Conservation (phyloP, 2,113 vertebrate species). For the Spheniscus mendiculus region DNA sequence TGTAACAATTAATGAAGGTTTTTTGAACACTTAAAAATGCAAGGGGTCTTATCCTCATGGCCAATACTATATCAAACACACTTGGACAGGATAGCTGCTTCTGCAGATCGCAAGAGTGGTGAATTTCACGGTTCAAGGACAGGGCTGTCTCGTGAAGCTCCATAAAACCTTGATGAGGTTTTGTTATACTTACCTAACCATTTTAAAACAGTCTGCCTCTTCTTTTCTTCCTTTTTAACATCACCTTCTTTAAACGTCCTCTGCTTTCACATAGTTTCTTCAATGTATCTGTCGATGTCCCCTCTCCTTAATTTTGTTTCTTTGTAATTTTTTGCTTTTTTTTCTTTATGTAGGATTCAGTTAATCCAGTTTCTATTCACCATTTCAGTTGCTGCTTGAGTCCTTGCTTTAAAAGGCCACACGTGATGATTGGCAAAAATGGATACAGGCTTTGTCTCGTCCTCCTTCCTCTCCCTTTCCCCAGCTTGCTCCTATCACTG, state of each 20-base stretch:
- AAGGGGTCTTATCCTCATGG: background rate
- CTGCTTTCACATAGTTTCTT: background rate
- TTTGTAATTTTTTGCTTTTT: background rate
- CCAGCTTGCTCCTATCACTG: background rate
- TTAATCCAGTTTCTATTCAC: background rate
- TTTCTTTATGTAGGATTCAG: background rate
- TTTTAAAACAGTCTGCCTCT: background rate
- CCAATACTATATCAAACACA: background rate
- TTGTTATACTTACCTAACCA: background rate
- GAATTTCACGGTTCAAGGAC: background rate
- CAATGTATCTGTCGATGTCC: background rate
- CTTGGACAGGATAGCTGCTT: background rate
- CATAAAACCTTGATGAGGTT: background rate
- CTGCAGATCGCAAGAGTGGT: background rate
- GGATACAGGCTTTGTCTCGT: background rate
- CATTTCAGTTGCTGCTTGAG: background rate
- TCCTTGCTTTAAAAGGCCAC: background rate
- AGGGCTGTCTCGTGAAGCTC: background rate
- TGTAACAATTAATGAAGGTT: background rate
- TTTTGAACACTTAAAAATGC: background rate
- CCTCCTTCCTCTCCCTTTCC: background rate
- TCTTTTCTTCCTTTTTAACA: background rate
- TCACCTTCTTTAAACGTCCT: background rate
- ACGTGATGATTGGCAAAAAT: background rate
- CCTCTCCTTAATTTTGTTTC: background rate